Base-by-base conservation (phyloP, 2,797 vertebrate genomes). In the Falco rusticolus region DNA sequence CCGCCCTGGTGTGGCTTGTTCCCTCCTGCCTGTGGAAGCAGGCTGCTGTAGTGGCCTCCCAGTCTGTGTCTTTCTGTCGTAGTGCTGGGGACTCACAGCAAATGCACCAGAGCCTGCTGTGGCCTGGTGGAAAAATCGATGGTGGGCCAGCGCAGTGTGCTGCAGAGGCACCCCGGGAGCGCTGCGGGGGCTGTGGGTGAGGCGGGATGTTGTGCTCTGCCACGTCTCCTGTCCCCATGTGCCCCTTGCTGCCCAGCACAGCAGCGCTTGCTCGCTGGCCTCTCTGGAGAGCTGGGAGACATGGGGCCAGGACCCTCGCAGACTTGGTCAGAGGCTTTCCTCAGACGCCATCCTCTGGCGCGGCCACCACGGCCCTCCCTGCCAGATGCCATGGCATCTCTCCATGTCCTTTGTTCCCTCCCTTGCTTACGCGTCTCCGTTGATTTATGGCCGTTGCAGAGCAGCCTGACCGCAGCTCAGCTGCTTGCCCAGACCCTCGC, bases 401-500 rank as follows among this genome's bases (percentile, higher is more conserved):
- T 90, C 94, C 92, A 69, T 12, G 86, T 94, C 88, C 94, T 95
- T 96, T 95, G 91, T 97, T 96, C 92, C 94, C 86, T 94, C 56
- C 87, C 48, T 83, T 50, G 72, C 87, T 76, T 37, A 47, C 4
- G 5, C 26, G 13, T 78, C 91, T 74, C 41, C 4, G 3, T 6
- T 93, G 95, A 95, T 96, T 94, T 93, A 94, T 59, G 77, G 90
- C 70, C 4, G 2, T 61, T 94, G 90, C 74, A 1, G 92, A 91
- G 90, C 91, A 88, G 87, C 78, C 87, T 0, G 75, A 75, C 75
- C 26, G 63, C 91, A 72, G 90, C 64, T 78, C 68, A 21, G 68
- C 87, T 50, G 64, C 87, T 59, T 6, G 53, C 68, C 65, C 83
- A 57, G 84, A 34, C 29, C 91, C 84, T 0, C 3, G 29, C 59